Percentiles rank a stretch among this genome's conserved stretches.
Evolutionary conservation across 2,113 vertebrate genomes (phyloP).

Genomic region (Myotis yumanensis): DNA sequence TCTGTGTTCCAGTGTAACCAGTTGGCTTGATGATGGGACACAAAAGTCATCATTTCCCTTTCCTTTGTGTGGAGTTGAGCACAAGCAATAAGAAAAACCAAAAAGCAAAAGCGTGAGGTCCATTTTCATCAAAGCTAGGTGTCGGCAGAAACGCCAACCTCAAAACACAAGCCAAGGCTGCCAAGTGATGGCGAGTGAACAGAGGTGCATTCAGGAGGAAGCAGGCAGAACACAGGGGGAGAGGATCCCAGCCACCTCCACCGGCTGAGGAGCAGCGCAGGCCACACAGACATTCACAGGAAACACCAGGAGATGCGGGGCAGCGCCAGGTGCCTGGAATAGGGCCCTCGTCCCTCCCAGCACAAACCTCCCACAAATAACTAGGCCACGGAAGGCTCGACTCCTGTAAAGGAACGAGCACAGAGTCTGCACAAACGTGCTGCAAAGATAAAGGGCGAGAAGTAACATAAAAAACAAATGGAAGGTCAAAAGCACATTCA

Average conservation of each 20-base stretch:
- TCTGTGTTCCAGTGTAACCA: not conserved
- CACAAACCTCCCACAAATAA: not conserved
- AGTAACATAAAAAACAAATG: not conserved
- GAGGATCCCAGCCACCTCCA: not conserved
- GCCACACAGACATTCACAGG: fast-evolving
- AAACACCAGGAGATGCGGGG: not conserved
- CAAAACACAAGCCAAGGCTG: not conserved
- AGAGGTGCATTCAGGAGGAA: not conserved
- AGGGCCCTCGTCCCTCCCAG: not conserved
- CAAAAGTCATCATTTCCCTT: not conserved
- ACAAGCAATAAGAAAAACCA: slow-evolving; percentile 7
- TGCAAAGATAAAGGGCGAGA: not conserved
- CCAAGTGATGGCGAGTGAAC: not conserved
- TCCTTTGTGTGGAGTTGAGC: slow-evolving; percentile 22
- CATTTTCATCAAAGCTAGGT: not conserved
- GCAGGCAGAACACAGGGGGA: not conserved
- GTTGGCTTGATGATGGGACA: not conserved
- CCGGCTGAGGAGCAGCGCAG: not conserved
- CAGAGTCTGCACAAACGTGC: not conserved
- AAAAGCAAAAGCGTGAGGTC: not conserved
- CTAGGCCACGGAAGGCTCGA: not conserved
- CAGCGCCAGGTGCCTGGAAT: not conserved
- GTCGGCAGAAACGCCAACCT: not conserved
- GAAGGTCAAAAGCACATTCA: not conserved
- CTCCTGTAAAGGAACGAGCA: not conserved